phyloP scores from a whole-genome alignment of 1,140 invertebrate genomes.

The Metopolophium dirhodum region DNA sequence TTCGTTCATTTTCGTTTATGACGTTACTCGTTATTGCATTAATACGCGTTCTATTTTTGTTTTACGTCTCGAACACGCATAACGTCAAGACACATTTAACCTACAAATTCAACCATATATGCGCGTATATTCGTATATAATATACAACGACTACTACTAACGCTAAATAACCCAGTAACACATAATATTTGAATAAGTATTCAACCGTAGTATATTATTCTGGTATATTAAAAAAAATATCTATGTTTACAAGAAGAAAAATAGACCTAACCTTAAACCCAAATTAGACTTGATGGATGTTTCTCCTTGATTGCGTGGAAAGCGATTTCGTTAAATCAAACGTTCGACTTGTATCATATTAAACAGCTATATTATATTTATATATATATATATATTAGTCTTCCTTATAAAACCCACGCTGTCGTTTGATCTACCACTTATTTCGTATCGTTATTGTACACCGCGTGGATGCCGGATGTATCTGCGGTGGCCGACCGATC shows the following conservation, averaged over 20 bases:
- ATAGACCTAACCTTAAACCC: neutral
- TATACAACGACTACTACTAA: neutral
- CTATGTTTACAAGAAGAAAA: neutral
- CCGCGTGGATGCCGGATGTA: no score
- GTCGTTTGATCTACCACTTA: neutral
- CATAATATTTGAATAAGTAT: neutral
- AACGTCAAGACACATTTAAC: slow-evolving; percentile 8
- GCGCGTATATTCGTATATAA: neutral
- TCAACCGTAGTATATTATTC: neutral
- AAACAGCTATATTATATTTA: neutral
- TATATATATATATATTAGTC: neutral
- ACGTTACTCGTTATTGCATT: neutral
- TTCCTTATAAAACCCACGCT: neutral
- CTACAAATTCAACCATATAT: slow-evolving; percentile 1
- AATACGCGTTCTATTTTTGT: slow-evolving; percentile 21
- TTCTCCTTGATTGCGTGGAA: neutral
- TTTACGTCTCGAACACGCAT: neutral
- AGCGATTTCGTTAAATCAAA: neutral
- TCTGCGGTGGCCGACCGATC: no score
- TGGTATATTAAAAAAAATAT: neutral
- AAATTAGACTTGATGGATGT: neutral
- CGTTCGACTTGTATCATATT: neutral
- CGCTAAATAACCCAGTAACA: neutral
- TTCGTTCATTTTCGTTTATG: neutral
- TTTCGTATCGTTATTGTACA: no score